Base-by-base conservation (phyloP, 2,113 vertebrate genomes). In the Uria lomvia region DNA sequence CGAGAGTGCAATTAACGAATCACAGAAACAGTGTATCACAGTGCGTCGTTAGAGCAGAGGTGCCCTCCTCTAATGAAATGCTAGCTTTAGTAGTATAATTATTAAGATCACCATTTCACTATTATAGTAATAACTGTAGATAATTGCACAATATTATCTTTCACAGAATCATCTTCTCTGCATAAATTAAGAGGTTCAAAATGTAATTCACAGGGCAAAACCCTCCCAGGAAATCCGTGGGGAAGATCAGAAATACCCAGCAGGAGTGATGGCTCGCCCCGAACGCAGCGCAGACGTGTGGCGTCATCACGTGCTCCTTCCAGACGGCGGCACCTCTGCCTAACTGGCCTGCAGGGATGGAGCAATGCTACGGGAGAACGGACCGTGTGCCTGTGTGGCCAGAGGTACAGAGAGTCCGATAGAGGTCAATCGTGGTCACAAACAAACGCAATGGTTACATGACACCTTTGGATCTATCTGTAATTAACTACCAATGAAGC, bases 161-260 rank as follows among this genome's bases (percentile, higher is more conserved):
- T 56, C 88, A 20, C 40, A 73, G 53, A 47, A 79, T 88, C 65
- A 24, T 62, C 75, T 40, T 65, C 65, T 82, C 90, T 4, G 49
- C 72, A 78, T 88, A 91, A 91, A 91, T 88, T 91, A 67, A 50
- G 83, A 91, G 84, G 72, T 74, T 88, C 78, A 45, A 58, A 88
- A 73, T n/a, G 20, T 21, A 74, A 91, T 21, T 78, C 67, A n/a
- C 30, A 27, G 38, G 81, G 79, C 58, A 84, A 59, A 94, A 89
- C 85, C 88, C 71, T 80, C 76, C 86, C 81, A 88, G 86, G 76
- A 63, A 96, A 92, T 62, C 80, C 53, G 4, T 21, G 38, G 86
- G 58, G 72, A 72, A 60, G 74, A 85, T 81, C 68, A 88, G 84
- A 79, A 87, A 58, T 27, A 56, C 56, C 17, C 36, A 73, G 92